Conservation (phyloP, 1,140 invertebrate species). For the Dreissena polymorpha region DNA sequence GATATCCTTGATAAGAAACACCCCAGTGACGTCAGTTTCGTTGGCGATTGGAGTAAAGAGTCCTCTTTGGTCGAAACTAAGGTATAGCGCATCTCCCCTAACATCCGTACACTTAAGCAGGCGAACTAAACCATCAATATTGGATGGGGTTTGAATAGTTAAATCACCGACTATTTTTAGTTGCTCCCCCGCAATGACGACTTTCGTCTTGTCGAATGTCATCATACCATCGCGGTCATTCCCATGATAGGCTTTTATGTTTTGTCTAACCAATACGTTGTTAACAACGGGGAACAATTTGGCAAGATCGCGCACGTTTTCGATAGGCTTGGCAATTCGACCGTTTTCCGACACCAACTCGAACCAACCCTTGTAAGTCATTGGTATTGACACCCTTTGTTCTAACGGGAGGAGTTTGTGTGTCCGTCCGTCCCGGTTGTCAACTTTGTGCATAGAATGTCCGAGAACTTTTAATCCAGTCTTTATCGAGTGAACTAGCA, state of each 20-base stretch:
- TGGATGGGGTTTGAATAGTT: constrained; percentile 77
- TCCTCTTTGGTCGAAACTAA: constrained; percentile 92
- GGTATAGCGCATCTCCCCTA: constrained; percentile 90
- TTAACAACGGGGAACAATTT: constrained; percentile 85
- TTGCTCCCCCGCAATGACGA: constrained; percentile 89
- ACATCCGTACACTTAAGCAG: constrained; percentile 93
- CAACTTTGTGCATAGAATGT: constrained; percentile 95
- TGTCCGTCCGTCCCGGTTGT: constrained; percentile 83
- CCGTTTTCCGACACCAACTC: constrained; percentile 96
- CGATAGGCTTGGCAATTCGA: constrained; percentile 91
- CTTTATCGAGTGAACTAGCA: constrained; percentile 90
- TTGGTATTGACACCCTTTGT: constrained; percentile 86
- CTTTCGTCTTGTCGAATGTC: constrained; percentile 83
- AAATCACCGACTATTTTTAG: constrained; percentile 88
- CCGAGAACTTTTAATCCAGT: constrained; percentile 90
- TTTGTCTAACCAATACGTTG: constrained; percentile 88
- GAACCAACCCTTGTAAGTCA: constrained; percentile 94
- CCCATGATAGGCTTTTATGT: constrained; percentile 87
- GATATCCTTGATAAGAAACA: constrained; percentile 90
- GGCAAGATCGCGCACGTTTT: constrained; percentile 91
- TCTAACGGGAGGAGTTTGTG: constrained; percentile 81
- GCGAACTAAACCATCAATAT: constrained; percentile 80
- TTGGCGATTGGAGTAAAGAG: constrained; percentile 94
- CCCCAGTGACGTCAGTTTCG: constrained; percentile 95
- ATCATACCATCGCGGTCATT: constrained; percentile 81